These are phyloP conservation scores for Coranthus polyacanthus DNA, from an alignment of 2,797 vertebrate genomes.

Conservation along the genomic window DNA sequence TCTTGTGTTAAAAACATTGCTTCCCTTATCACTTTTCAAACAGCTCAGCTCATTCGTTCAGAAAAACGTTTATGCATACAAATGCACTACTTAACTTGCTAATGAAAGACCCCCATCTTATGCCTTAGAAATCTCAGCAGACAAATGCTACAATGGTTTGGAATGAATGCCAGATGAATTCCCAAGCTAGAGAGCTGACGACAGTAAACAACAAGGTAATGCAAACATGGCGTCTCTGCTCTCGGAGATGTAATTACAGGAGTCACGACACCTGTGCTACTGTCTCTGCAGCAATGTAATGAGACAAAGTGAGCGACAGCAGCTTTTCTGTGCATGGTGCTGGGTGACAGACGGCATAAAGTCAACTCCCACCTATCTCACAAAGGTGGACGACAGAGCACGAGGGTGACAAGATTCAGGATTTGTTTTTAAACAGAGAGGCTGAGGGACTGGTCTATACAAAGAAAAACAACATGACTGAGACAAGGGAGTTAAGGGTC, in stretches of 20 bases:
- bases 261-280: slow-evolving; percentile 37
- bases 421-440: slow-evolving; percentile 12
- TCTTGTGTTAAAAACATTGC: slow-evolving; percentile 57
- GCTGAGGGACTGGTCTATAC: not conserved
- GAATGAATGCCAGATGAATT: slow-evolving; percentile 29
- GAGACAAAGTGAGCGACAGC: slow-evolving; percentile 16
- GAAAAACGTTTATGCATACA: slow-evolving; percentile 65
- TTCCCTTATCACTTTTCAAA: slow-evolving; percentile 56
- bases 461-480: slow-evolving; percentile 25
- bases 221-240: slow-evolving; percentile 34
- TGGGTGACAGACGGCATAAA: slow-evolving; percentile 31
- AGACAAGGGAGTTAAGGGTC: not conserved
- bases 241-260: slow-evolving; percentile 52
- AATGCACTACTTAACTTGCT: slow-evolving; percentile 64
- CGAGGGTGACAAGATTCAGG: slow-evolving; percentile 1
- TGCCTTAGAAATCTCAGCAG: slow-evolving; percentile 38
- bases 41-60: slow-evolving; percentile 37
- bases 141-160: slow-evolving; percentile 36
- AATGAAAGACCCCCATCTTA: slow-evolving; percentile 49
- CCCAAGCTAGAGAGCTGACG: slow-evolving; percentile 24
- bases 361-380: slow-evolving; percentile 4
- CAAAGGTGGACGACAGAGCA: slow-evolving; percentile 15
- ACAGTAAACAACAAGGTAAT: slow-evolving; percentile 36
- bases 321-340: slow-evolving; percentile 3
- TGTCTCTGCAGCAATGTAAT: slow-evolving; percentile 38